phyloP scores from a whole-genome alignment of 2,888 invertebrate genomes.

The Volucella zonaria region DNA sequence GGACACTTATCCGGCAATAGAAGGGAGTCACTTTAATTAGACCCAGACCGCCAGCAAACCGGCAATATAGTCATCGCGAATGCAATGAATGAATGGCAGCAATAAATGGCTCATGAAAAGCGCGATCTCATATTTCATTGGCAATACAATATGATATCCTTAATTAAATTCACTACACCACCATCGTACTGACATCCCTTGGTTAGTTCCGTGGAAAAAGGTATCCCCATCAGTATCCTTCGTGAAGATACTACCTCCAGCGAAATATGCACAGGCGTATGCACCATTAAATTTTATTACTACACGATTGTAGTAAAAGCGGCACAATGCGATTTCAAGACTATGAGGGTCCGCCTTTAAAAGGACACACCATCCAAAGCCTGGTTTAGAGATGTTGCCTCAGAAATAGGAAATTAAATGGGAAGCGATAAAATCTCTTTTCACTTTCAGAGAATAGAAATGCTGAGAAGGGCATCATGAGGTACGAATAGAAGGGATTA shows the following conservation, averaged over 20 bases:
- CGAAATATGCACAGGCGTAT: constrained; percentile 54
- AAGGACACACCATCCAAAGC: constrained; percentile 9
- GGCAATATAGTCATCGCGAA: background rate
- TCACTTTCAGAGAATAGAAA: background rate
- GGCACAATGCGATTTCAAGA: constrained; percentile 34
- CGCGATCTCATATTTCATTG: constrained; percentile 44
- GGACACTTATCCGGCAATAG: constrained; percentile 19
- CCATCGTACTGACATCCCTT: background rate
- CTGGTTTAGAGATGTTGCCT: background rate
- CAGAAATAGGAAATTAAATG: constrained; percentile 48
- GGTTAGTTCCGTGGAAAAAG: too few species aligned
- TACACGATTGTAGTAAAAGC: constrained; percentile 49
- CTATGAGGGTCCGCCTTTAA: constrained; percentile 4
- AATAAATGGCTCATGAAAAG: constrained; percentile 59
- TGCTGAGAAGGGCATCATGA: constrained; percentile 20
- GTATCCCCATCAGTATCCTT: too few species aligned
- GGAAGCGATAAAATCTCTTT: constrained; percentile 37
- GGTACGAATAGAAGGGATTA: constrained; percentile 35
- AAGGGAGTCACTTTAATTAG: constrained; percentile 31
- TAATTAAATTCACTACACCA: constrained; percentile 56
- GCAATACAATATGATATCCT: constrained; percentile 58
- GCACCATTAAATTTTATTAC: constrained; percentile 57
- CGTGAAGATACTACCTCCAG: background rate
- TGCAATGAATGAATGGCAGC: constrained; percentile 36
- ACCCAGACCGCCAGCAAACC: constrained; percentile 1